Evolutionary conservation across 2,113 vertebrate species (phyloP).

Genomic region (Elephas maximus): DNA sequence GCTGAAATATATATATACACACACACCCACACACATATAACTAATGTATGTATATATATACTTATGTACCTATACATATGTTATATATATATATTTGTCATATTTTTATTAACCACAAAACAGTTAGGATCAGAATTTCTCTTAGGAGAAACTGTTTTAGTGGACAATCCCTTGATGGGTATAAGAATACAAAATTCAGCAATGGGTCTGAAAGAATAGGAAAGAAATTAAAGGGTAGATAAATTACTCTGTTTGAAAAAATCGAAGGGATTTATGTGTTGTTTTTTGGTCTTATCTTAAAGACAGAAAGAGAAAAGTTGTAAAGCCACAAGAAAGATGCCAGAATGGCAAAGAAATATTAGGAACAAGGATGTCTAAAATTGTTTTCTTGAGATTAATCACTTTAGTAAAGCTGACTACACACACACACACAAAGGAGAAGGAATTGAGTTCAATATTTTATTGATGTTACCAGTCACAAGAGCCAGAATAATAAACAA

Average conservation of each 20-base stretch:
- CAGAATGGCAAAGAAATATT: background rate
- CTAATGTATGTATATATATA: too few species aligned
- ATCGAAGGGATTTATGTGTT: too few species aligned
- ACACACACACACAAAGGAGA: background rate
- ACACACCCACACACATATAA: too few species aligned
- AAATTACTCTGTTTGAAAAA: too few species aligned
- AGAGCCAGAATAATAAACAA: background rate
- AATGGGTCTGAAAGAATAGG: too few species aligned
- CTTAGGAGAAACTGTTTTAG: too few species aligned
- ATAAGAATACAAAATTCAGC: too few species aligned
- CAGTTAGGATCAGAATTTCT: too few species aligned
- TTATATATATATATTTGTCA: background rate
- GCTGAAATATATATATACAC: too few species aligned
- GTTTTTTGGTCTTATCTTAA: background rate
- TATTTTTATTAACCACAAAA: background rate
- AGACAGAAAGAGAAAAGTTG: background rate
- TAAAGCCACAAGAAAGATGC: background rate
- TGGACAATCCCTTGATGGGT: too few species aligned
- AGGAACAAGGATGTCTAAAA: background rate
- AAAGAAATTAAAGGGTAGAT: too few species aligned
- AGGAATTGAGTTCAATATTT: background rate
- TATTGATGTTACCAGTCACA: background rate
- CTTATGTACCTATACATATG: too few species aligned
- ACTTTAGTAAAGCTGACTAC: background rate
- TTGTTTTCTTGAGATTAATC: background rate